Conservation (phyloP, 2,113 vertebrate genomes). For the Takifugu bimaculatus region DNA sequence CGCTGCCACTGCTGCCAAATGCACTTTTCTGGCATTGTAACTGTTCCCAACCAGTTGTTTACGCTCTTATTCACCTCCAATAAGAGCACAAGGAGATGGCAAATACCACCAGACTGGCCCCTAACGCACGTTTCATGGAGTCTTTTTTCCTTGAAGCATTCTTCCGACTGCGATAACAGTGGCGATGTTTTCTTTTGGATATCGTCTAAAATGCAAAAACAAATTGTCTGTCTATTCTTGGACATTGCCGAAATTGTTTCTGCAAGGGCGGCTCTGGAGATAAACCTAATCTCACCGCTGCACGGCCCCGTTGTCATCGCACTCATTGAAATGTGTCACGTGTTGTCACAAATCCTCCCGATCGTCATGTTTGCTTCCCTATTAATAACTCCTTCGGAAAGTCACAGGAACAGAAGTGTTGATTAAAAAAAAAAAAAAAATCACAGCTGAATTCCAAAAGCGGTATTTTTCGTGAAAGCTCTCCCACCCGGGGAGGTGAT, state of each 20-base stretch:
- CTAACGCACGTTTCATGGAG: background rate
- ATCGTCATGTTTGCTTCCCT: conserved; percentile 1
- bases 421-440: background rate
- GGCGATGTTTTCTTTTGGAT: background rate
- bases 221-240: conserved; percentile 6
- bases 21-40: no score
- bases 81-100: no score
- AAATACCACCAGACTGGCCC: no score
- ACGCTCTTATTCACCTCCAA: no score
- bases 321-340: background rate
- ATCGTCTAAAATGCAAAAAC: background rate
- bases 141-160: background rate
- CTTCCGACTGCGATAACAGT: background rate
- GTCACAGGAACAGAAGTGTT: background rate
- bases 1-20: no score
- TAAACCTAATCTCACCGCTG: background rate
- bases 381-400: background rate
- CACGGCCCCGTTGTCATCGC: background rate
- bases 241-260: conserved; percentile 11
- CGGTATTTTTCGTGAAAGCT: conserved; percentile 17
- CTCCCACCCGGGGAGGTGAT: conserved; percentile 11
- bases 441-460: conserved; percentile 5
- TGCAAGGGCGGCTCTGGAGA: conserved; percentile 7
- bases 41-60: no score
- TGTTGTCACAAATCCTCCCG: conserved; percentile 10